Percentiles rank a stretch among this genome's conserved stretches.
Conservation (phyloP, 2,113 vertebrate genomes). For the Odobenus rosmarus region DNA sequence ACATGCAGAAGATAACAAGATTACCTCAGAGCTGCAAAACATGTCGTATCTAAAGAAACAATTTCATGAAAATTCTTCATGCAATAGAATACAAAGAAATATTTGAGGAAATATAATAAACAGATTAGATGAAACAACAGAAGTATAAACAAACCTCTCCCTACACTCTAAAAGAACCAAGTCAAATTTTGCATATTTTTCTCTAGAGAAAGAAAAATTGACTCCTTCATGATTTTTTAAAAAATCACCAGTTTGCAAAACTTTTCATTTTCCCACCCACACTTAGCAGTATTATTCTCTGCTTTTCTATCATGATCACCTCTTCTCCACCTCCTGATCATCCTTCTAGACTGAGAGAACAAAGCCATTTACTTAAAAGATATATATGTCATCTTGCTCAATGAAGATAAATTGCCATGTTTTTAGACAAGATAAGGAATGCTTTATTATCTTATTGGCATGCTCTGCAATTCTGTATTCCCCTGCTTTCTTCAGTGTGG, state of each 20-base stretch:
- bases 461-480: neutral
- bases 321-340: slow-evolving; percentile 24
- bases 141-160: neutral
- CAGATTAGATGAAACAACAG: neutral
- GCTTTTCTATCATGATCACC: neutral
- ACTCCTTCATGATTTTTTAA: neutral
- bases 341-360: neutral
- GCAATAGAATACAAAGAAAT: neutral
- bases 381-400: neutral
- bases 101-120: slow-evolving; percentile 42
- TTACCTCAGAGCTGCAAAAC: neutral
- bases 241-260: neutral
- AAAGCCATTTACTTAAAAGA: slow-evolving; percentile 12
- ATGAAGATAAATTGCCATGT: neutral
- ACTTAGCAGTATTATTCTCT: slow-evolving; percentile 14
- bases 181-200: slow-evolving; percentile 3
- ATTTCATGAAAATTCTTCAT: slow-evolving; percentile 9
- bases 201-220: neutral
- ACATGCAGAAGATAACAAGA: neutral
- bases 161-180: neutral
- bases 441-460: neutral
- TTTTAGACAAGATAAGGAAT: neutral
- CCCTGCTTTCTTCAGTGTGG: neutral
- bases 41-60: neutral
- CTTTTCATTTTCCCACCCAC: slow-evolving; percentile 29